Evolutionary conservation across 1,140 invertebrate genomes (phyloP).

Genomic region (Choristoneura fumiferana): DNA sequence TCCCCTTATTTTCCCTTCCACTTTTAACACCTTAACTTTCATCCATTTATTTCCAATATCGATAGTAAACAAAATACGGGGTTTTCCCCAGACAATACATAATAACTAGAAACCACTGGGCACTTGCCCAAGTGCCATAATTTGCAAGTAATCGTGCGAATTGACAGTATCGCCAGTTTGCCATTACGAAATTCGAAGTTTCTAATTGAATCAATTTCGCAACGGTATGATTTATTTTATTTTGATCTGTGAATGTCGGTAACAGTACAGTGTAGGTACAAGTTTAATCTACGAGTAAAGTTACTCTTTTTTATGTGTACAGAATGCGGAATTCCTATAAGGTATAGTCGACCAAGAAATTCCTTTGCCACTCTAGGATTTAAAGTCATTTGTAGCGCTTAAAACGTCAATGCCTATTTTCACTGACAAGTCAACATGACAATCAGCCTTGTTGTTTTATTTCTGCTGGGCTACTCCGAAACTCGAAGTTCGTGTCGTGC

Average conservation of each 20-base stretch:
- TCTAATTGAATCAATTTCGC: constrained; percentile 17
- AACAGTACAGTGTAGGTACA: neutral
- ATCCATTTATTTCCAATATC: constrained; percentile 4
- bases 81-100: constrained; percentile 10
- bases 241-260: neutral
- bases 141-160: constrained; percentile 9
- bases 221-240: constrained; percentile 4
- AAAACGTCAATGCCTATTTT: no score
- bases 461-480: no score
- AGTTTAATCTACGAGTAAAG: neutral
- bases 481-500: no score
- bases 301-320: neutral
- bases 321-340: no score
- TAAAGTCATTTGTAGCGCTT: no score
- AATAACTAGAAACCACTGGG: constrained; percentile 10
- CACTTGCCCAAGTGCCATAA: constrained; percentile 1
- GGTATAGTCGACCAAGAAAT: no score
- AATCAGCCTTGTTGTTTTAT: no score
- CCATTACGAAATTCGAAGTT: constrained; percentile 10
- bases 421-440: no score
- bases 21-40: neutral
- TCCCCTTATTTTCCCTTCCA: no score
- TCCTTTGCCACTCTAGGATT: no score
- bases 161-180: constrained; percentile 7
- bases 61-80: constrained; percentile 9